These are phyloP conservation scores for Cephus spinipes DNA, from an alignment of 2,888 invertebrate genomes.

Conservation along the genomic window DNA sequence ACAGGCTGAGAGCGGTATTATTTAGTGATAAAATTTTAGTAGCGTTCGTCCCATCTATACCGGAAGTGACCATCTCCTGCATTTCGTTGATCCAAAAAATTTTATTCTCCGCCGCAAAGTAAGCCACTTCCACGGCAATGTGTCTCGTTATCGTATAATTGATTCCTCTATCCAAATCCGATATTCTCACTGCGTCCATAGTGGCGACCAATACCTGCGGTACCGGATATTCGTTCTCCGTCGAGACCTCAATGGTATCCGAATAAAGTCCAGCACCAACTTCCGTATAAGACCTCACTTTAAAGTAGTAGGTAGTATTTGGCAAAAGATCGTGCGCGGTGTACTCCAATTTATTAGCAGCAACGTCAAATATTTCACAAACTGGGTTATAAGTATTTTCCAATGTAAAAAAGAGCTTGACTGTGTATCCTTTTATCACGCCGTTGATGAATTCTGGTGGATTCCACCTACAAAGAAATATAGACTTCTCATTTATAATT, in stretches of 20 bases:
- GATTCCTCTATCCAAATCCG: constrained; percentile 80
- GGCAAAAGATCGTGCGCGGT: constrained; percentile 70
- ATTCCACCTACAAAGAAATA: constrained; percentile 82
- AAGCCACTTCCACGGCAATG: constrained; percentile 77
- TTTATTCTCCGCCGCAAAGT: constrained; percentile 77
- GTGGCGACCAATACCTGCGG: constrained; percentile 83
- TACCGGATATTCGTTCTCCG: constrained; percentile 80
- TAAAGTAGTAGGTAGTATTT: constrained; percentile 74
- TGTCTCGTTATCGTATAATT: constrained; percentile 75
- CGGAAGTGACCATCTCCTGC: constrained; percentile 76
- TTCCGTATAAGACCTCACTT: constrained; percentile 85
- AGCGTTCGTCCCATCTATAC: constrained; percentile 70
- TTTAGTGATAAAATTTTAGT: constrained; percentile 71
- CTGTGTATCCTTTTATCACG: constrained; percentile 78
- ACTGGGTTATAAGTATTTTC: constrained; percentile 68
- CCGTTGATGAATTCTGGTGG: constrained; percentile 81
- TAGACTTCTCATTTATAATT: not conserved
- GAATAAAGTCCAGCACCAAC: constrained; percentile 82
- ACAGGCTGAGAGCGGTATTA: constrained; percentile 75
- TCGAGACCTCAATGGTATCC: constrained; percentile 74
- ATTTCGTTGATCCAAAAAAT: constrained; percentile 87
- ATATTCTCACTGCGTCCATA: constrained; percentile 77
- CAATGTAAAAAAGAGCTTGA: constrained; percentile 75
- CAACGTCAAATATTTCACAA: constrained; percentile 69
- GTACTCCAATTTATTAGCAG: constrained; percentile 71